These are phyloP conservation scores for Xanthia togata DNA, from an alignment of 2,888 invertebrate genomes.

Conservation along the genomic window DNA sequence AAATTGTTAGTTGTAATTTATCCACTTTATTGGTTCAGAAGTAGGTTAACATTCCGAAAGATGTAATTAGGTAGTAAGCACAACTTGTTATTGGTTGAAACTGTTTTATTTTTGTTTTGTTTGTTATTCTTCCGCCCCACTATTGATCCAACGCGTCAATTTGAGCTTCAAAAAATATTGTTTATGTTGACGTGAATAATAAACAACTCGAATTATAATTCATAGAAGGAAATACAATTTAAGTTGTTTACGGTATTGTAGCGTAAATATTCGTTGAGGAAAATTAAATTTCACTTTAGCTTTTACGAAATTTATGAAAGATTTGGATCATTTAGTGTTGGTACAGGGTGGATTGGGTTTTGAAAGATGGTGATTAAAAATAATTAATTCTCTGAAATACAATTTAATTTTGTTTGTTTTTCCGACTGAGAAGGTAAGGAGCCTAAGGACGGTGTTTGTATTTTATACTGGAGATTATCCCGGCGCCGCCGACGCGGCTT, in stretches of 20 bases:
- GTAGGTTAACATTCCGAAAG: constrained; percentile 40
- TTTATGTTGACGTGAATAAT: constrained; percentile 29
- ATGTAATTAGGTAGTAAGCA: constrained; percentile 29
- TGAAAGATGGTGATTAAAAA: constrained; percentile 25
- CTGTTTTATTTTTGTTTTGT: constrained; percentile 39
- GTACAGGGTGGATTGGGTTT: constrained; percentile 7
- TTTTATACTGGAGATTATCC: constrained; percentile 64
- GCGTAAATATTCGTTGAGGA: constrained; percentile 24
- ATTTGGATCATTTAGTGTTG: constrained; percentile 20
- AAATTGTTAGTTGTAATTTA: constrained; percentile 40
- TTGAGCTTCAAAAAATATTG: constrained; percentile 37
- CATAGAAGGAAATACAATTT: constrained; percentile 33
- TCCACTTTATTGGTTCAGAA: constrained; percentile 37
- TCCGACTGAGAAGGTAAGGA: constrained; percentile 11
- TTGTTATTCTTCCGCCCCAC: constrained; percentile 43
- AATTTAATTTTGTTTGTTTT: constrained; percentile 25
- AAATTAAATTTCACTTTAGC: constrained; percentile 25
- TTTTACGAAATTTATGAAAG: constrained; percentile 23
- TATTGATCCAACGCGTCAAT: constrained; percentile 27
- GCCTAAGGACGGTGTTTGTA: constrained; percentile 44
- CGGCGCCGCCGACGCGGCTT: constrained; percentile 52
- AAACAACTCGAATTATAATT: constrained; percentile 45
- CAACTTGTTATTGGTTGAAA: constrained; percentile 29
- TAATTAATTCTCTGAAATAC: constrained; percentile 7
- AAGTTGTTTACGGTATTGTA: constrained; percentile 42